phyloP scores from a whole-genome alignment of 1,140 invertebrate genomes.

The Drosophila cardini region DNA sequence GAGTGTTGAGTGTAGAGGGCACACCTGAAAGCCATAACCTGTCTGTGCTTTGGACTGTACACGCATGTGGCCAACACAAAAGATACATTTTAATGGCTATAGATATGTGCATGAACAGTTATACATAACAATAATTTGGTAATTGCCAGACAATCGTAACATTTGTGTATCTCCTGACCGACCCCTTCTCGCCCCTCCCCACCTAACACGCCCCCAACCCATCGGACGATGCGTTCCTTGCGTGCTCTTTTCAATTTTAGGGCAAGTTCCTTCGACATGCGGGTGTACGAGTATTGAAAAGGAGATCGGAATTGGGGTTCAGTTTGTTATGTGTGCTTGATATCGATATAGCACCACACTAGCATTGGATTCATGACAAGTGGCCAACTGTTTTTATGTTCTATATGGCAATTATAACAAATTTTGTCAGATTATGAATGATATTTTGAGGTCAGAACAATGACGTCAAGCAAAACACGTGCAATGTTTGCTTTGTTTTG shows the following conservation, averaged over 20 bases:
- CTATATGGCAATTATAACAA: constrained; percentile 70
- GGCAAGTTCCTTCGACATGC: constrained; percentile 45
- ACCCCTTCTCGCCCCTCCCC: neutral
- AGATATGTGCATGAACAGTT: constrained; percentile 68
- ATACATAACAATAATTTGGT: constrained; percentile 83
- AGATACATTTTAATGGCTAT: constrained; percentile 77
- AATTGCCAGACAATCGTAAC: constrained; percentile 81
- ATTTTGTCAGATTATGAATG: constrained; percentile 62
- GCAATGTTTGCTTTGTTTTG: constrained; percentile 18
- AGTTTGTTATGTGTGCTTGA: constrained; percentile 14
- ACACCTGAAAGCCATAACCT: constrained; percentile 80
- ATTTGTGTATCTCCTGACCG: constrained; percentile 57
- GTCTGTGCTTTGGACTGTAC: constrained; percentile 59
- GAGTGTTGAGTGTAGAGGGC: constrained; percentile 19
- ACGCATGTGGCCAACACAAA: constrained; percentile 72
- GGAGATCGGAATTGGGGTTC: neutral
- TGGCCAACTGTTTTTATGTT: constrained; percentile 59
- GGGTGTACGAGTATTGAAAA: constrained; percentile 19
- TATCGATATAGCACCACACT: constrained; percentile 32
- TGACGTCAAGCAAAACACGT: constrained; percentile 58
- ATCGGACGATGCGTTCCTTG: constrained; percentile 53
- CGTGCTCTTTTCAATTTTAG: constrained; percentile 77
- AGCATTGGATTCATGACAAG: constrained; percentile 56
- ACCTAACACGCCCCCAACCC: neutral
- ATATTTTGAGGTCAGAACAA: constrained; percentile 54